phyloP scores from a whole-genome alignment of 2,797 vertebrate genomes.

The Tinamus major region DNA sequence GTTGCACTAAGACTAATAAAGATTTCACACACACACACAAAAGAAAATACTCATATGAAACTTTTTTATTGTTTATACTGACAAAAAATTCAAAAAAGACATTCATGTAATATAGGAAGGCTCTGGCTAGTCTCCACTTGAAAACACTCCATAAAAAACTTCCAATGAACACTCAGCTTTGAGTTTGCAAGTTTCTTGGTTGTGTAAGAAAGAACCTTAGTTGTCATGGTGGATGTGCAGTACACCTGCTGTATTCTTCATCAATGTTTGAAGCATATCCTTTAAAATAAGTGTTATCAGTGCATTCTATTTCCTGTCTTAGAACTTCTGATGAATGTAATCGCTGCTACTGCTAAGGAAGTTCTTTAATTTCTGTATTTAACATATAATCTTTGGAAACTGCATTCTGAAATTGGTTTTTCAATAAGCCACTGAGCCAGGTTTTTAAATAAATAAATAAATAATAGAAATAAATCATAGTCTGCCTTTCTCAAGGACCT shows the following conservation, averaged over 20 bases:
- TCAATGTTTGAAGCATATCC: not conserved
- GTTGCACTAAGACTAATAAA: not conserved
- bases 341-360: not conserved
- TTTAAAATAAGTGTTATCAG: not conserved
- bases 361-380: not conserved
- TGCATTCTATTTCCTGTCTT: not conserved
- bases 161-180: not conserved
- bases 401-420: not conserved
- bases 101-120: not conserved
- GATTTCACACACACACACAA: not conserved
- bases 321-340: not conserved
- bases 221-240: not conserved
- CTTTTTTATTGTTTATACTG: not conserved
- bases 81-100: not conserved
- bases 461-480: not conserved
- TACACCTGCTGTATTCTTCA: not conserved
- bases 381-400: not conserved
- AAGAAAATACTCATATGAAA: not conserved
- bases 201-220: not conserved
- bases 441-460: not conserved
- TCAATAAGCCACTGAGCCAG: rapidly evolving
- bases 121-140: not conserved
- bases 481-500: not conserved
- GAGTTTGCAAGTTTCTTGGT: not conserved
- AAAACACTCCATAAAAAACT: not conserved